These are phyloP conservation scores for Piaya cayana DNA, from an alignment of 2,113 vertebrate species.

Conservation along the genomic window DNA sequence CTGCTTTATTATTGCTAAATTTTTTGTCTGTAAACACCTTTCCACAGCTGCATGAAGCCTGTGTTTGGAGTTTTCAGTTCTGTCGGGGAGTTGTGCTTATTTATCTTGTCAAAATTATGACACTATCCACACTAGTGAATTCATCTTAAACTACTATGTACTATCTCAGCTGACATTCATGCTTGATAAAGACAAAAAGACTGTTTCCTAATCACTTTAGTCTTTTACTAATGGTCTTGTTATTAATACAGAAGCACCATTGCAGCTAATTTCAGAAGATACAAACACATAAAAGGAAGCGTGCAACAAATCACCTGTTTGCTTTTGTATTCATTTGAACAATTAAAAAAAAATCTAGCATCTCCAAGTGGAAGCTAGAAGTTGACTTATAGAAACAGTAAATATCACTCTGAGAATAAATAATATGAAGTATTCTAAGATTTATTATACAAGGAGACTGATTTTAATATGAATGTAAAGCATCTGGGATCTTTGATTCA, in stretches of 20 bases:
- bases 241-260: background rate
- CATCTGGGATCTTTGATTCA: background rate
- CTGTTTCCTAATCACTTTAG: background rate
- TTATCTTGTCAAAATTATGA: background rate
- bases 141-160: background rate
- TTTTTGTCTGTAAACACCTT: constrained; percentile 4
- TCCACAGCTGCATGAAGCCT: background rate
- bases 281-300: background rate
- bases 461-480: background rate
- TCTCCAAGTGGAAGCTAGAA: background rate
- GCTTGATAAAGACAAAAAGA: constrained; percentile 16
- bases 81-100: background rate
- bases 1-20: constrained; percentile 3
- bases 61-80: background rate
- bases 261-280: constrained; percentile 28
- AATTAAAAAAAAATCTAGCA: background rate
- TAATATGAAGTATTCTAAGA: background rate
- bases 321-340: background rate
- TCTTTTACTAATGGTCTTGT: constrained; percentile 5
- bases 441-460: background rate
- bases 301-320: background rate
- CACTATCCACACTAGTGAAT: background rate
- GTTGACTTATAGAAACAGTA: background rate
- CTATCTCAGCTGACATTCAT: background rate
- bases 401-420: background rate